These are phyloP conservation scores for Fragum whitleyi DNA, from an alignment of 2,888 invertebrate species.

Conservation along the genomic window DNA sequence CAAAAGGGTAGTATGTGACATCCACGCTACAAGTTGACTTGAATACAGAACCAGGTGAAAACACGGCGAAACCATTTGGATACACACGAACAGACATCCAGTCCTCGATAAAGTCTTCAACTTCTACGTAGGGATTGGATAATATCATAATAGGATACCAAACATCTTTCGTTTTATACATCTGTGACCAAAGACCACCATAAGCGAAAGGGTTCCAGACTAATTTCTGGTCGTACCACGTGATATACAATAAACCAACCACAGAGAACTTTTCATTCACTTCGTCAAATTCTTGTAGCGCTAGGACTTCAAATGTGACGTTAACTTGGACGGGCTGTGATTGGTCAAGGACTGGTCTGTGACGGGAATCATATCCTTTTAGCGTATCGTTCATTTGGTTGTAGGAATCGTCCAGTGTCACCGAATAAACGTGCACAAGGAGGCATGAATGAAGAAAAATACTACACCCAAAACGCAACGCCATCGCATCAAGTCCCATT, in stretches of 20 bases:
- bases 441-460: neutral
- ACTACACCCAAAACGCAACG: neutral
- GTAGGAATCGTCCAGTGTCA: slow-evolving; percentile 8
- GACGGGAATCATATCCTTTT: slow-evolving; percentile 29
- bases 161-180: slow-evolving; percentile 45
- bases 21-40: slow-evolving; percentile 58
- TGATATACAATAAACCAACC: slow-evolving; percentile 32
- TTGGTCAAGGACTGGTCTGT: slow-evolving; percentile 40
- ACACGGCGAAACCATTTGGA: slow-evolving; percentile 44
- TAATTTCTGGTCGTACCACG: slow-evolving; percentile 55
- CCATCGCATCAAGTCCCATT: too few relatives aligned
- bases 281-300: slow-evolving; percentile 60
- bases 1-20: slow-evolving; percentile 64
- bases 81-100: slow-evolving; percentile 51
- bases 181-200: slow-evolving; percentile 34
- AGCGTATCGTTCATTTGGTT: slow-evolving; percentile 33
- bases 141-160: slow-evolving; percentile 62
- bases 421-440: neutral
- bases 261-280: slow-evolving; percentile 51
- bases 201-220: slow-evolving; percentile 52
- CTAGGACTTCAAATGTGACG: slow-evolving; percentile 40
- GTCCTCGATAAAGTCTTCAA: slow-evolving; percentile 45
- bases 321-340: slow-evolving; percentile 24
- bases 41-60: slow-evolving; percentile 53
- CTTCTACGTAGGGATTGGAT: slow-evolving; percentile 53